These are phyloP conservation scores for Xenotilapia leptura DNA, from an alignment of 2,113 vertebrate species.

Conservation along the genomic window DNA sequence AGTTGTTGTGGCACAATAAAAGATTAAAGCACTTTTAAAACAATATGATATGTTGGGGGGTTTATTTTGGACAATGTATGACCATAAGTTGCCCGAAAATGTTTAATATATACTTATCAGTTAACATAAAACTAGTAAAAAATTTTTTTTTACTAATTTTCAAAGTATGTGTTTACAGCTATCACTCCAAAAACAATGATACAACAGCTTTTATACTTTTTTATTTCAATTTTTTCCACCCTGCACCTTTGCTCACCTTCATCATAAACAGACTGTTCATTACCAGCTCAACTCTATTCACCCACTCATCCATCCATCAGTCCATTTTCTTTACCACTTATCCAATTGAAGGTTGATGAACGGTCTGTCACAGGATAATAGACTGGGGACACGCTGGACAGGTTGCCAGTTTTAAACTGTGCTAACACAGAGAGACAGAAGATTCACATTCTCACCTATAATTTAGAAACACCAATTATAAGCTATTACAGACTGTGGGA, in stretches of 20 bases:
- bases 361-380: not conserved
- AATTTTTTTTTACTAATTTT: not conserved
- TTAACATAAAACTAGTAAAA: not conserved
- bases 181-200: not conserved
- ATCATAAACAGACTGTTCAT: not conserved
- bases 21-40: not conserved
- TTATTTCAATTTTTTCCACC: not conserved
- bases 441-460: not conserved
- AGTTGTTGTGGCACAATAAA: not conserved
- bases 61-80: not conserved
- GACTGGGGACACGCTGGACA: not conserved
- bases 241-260: not conserved
- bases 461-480: not conserved
- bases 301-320: not conserved
- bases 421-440: not conserved
- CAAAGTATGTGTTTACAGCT: not conserved
- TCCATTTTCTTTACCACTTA: not conserved
- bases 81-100: not conserved
- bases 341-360: not conserved
- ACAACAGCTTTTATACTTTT: not conserved
- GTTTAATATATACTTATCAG: not conserved
- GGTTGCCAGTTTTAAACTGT: not conserved
- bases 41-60: not conserved
- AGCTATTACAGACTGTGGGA: not conserved
- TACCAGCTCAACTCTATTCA: not conserved